These are phyloP conservation scores for Tenthredo notha DNA, from an alignment of 2,888 invertebrate genomes.

Conservation along the genomic window DNA sequence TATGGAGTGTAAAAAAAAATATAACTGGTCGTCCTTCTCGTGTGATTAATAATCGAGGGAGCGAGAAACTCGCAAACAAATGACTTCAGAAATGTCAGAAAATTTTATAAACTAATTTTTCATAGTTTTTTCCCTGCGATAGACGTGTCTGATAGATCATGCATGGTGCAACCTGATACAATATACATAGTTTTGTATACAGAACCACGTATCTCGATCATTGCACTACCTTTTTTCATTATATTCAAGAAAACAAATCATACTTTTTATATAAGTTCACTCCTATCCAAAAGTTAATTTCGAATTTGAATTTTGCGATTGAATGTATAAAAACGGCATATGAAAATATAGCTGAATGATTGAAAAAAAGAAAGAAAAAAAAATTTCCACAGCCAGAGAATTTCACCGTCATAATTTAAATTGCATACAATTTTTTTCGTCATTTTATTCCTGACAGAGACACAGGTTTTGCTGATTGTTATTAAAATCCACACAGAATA, in stretches of 20 bases:
- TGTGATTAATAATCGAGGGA: slow-evolving; percentile 41
- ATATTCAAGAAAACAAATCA: not conserved
- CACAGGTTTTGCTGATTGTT: not conserved
- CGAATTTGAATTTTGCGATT: not conserved
- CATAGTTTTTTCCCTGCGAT: slow-evolving; percentile 27
- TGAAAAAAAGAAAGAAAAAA: not conserved
- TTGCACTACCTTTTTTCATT: not conserved
- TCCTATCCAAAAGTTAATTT: not conserved
- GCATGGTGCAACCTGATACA: slow-evolving; percentile 20
- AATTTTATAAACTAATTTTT: slow-evolving; percentile 48
- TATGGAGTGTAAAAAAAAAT: not conserved
- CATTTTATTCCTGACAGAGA: not conserved
- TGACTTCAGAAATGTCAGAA: slow-evolving; percentile 29
- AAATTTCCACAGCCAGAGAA: not conserved
- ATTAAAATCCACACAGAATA: not conserved
- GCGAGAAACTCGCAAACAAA: slow-evolving; percentile 40
- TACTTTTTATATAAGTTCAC: not conserved
- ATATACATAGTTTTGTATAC: slow-evolving; percentile 13
- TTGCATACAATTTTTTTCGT: not conserved
- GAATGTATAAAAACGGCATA: not conserved
- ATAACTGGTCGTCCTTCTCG: not conserved
- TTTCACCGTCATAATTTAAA: not conserved
- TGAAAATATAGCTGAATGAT: not conserved
- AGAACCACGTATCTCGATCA: not conserved
- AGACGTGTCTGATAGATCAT: slow-evolving; percentile 21